These are phyloP conservation scores for Corydoras sp. DNA, from an alignment of 2,113 vertebrate species.

Conservation along the genomic window DNA sequence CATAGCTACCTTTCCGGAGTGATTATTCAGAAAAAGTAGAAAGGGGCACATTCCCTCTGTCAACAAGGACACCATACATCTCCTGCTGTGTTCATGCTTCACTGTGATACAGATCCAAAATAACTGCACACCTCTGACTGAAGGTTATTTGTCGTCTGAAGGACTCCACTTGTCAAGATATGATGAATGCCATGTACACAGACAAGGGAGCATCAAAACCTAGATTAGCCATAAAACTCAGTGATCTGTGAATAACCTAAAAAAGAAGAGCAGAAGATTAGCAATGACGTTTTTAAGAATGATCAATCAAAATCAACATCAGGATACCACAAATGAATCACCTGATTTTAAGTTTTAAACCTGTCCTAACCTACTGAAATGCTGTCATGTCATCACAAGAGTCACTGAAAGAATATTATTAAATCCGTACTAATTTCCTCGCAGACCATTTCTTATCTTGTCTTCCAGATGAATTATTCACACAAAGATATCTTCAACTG, in stretches of 20 bases:
- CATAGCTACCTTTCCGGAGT: constrained; percentile 75
- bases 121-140: constrained; percentile 87
- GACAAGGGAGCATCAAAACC: constrained; percentile 97
- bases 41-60: constrained; percentile 65
- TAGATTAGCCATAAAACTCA: constrained; percentile 99
- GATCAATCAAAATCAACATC: constrained; percentile 99
- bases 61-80: constrained; percentile 87
- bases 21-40: constrained; percentile 70
- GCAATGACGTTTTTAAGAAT: constrained; percentile 98
- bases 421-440: constrained; percentile 73
- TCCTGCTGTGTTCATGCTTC: constrained; percentile 87
- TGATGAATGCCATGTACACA: constrained; percentile 99
- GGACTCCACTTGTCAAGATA: constrained; percentile 99
- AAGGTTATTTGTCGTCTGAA: constrained; percentile 99
- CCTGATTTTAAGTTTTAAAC: constrained; percentile 79
- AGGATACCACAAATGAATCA: constrained; percentile 99
- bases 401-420: constrained; percentile 70
- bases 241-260: constrained; percentile 99
- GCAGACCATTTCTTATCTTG: constrained; percentile 70
- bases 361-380: constrained; percentile 44
- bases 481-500: constrained; percentile 68
- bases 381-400: constrained; percentile 55
- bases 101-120: constrained; percentile 98
- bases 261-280: constrained; percentile 99
- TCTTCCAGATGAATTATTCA: constrained; percentile 61